Conservation (phyloP, 2,888 invertebrate genomes). For the Cephus rjabovi region DNA sequence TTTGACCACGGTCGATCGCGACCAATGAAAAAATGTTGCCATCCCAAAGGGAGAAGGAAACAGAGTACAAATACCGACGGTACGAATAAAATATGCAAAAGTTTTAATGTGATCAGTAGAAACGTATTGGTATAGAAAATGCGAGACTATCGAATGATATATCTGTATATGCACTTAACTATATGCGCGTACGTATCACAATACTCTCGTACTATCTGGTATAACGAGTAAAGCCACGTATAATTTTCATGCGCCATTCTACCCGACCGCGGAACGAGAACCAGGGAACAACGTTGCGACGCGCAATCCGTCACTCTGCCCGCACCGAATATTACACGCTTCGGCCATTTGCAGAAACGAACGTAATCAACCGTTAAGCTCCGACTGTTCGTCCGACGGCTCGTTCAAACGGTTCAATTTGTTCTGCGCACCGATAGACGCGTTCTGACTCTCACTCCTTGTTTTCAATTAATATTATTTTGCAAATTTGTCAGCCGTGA, state of each 20-base stretch:
- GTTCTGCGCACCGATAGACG: slow-evolving; percentile 3
- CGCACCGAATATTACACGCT: neutral
- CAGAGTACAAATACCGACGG: neutral
- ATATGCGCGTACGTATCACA: neutral
- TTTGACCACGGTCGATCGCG: neutral
- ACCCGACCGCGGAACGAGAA: neutral
- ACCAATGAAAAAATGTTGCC: neutral
- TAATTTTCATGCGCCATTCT: neutral
- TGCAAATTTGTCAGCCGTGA: neutral
- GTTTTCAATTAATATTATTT: neutral
- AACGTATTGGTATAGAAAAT: neutral
- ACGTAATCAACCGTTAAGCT: slow-evolving; percentile 32
- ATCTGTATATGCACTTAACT: neutral
- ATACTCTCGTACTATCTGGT: neutral
- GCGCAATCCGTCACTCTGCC: neutral
- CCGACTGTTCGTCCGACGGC: slow-evolving; percentile 20
- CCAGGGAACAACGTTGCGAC: neutral
- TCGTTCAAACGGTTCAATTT: slow-evolving; percentile 31
- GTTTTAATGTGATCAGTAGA: neutral
- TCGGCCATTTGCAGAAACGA: slow-evolving; percentile 1
- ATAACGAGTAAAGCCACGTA: neutral
- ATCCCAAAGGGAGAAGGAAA: neutral
- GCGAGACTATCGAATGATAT: neutral
- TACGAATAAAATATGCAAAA: neutral
- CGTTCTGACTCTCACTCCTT: neutral